Conservation (phyloP, 2,113 vertebrate genomes). For the Clarias batrachus region DNA sequence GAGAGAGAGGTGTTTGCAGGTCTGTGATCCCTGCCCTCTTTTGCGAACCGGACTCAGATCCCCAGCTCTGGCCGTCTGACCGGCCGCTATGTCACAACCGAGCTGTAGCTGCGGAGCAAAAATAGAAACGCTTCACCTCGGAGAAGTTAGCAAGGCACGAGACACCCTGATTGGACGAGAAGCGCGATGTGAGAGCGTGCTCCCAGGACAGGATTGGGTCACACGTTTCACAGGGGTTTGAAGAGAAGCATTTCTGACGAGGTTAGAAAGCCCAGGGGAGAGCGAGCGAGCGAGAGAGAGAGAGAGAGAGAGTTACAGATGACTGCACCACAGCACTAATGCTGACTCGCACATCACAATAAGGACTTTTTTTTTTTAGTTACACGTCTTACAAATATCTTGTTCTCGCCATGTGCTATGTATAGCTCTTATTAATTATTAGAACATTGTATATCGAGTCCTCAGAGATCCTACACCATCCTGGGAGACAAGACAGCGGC, state of each 20-base stretch:
- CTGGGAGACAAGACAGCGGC: not conserved
- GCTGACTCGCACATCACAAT: conserved; percentile 6
- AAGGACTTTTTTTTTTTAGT: not conserved
- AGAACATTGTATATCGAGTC: not conserved
- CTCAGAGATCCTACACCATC: not conserved
- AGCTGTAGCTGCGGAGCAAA: conserved; percentile 71
- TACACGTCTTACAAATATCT: not conserved
- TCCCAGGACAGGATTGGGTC: conserved; percentile 67
- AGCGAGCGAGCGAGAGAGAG: conserved; percentile 34
- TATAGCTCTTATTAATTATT: conserved; percentile 24
- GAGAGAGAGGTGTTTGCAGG: conserved; percentile 26
- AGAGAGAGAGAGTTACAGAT: conserved; percentile 40
- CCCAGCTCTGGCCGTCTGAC: conserved; percentile 1
- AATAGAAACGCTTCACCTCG: conserved; percentile 76
- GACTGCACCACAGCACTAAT: conserved; percentile 48
- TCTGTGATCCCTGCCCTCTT: not conserved
- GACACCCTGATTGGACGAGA: conserved; percentile 61
- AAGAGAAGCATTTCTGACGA: conserved; percentile 75
- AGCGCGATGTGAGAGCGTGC: conserved; percentile 57
- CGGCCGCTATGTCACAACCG: conserved; percentile 59
- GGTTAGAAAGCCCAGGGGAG: conserved; percentile 69
- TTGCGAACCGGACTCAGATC: conserved; percentile 16
- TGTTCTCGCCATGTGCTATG: not conserved
- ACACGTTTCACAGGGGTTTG: conserved; percentile 71
- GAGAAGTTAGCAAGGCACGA: conserved; percentile 68